Conservation (phyloP, 2,797 vertebrate species). For the Eidolon dupreanum region DNA sequence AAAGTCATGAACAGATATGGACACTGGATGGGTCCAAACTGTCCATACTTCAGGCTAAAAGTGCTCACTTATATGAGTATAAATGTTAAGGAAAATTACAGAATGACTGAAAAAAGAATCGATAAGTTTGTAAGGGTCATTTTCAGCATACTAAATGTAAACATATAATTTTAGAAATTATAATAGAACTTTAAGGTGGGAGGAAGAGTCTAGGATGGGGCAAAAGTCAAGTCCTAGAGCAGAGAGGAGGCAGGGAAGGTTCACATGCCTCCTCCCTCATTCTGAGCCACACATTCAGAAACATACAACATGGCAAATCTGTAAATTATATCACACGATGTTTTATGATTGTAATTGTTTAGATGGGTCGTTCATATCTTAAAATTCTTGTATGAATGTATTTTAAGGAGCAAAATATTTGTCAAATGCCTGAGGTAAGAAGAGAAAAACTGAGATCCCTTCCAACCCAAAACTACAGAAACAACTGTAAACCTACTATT, state of each 20-base stretch:
- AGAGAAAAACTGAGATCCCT: constrained; percentile 13
- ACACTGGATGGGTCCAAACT: neutral
- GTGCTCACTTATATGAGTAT: neutral
- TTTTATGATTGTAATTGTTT: neutral
- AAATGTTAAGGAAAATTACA: constrained; percentile 29
- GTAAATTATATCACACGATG: neutral
- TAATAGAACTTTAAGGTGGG: neutral
- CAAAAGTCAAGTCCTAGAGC: neutral
- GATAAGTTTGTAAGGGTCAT: neutral
- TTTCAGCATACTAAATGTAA: constrained; percentile 35
- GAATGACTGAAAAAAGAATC: neutral
- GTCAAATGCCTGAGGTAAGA: neutral
- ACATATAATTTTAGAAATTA: constrained; percentile 10
- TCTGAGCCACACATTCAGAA: neutral
- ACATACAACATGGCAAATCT: neutral
- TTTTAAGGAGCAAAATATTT: constrained; percentile 20
- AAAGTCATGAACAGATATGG: constrained; percentile 12
- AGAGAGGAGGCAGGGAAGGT: neutral
- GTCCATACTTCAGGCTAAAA: neutral
- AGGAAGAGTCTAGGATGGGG: neutral
- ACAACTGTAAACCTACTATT: neutral
- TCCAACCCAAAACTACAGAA: neutral
- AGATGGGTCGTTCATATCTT: neutral
- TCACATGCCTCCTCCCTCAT: neutral
- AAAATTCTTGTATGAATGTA: constrained; percentile 21